phyloP scores from a whole-genome alignment of 2,888 invertebrate species.

The Blomia tropicalis region DNA sequence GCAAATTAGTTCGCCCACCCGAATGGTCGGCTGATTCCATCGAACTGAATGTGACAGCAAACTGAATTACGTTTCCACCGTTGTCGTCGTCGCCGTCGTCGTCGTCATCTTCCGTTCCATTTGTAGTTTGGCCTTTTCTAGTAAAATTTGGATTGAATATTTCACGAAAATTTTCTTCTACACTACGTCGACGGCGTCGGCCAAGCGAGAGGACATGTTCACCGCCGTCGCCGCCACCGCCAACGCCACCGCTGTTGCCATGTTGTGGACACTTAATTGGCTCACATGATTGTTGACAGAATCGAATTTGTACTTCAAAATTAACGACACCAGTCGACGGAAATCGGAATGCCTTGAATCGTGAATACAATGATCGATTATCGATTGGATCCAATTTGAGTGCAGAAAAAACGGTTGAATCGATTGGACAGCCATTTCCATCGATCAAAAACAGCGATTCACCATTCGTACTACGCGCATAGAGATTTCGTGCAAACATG shows the following conservation, averaged over 20 bases:
- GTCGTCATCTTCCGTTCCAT: conserved; percentile 10
- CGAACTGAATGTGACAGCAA: conserved; percentile 10
- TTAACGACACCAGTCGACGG: conserved; percentile 39
- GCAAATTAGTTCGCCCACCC: not conserved
- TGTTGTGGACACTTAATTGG: conserved; percentile 33
- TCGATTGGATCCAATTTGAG: conserved; percentile 35
- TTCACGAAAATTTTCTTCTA: conserved; percentile 10
- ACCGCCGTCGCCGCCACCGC: too few species aligned
- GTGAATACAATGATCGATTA: conserved; percentile 35
- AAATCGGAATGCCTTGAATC: conserved; percentile 40
- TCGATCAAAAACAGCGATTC: conserved; percentile 38
- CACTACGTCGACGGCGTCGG: conserved; percentile 13
- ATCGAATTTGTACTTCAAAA: conserved; percentile 39
- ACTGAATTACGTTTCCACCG: not conserved
- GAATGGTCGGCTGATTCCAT: not conserved
- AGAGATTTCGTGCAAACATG: conserved; percentile 38
- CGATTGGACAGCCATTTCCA: conserved; percentile 38
- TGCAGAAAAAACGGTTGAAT: conserved; percentile 38
- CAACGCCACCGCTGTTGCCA: too few species aligned
- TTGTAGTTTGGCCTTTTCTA: not conserved
- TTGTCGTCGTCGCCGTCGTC: too few species aligned
- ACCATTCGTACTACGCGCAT: conserved; percentile 38
- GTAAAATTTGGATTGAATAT: not conserved
- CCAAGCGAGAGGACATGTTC: conserved; percentile 18
- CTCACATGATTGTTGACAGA: conserved; percentile 39